phyloP scores from a whole-genome alignment of 2,113 vertebrate species.

The Lophius piscatorius region DNA sequence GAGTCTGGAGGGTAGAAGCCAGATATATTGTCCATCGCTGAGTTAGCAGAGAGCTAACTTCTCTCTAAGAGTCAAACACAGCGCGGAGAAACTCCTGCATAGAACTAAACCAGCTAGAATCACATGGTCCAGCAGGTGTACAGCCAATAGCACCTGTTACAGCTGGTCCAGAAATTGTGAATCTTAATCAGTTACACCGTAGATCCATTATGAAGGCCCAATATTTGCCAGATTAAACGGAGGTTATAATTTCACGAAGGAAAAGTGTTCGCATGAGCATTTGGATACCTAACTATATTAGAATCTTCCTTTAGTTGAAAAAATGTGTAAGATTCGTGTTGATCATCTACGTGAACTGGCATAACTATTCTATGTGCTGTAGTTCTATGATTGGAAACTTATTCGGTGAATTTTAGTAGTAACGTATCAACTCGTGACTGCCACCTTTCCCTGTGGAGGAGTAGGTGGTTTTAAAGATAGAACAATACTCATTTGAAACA shows the following conservation, averaged over 20 bases:
- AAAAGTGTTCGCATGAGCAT: too few species aligned
- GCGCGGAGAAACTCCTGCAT: not conserved
- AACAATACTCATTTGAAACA: not conserved
- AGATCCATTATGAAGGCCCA: too few species aligned
- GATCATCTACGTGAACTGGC: not conserved
- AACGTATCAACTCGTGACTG: constrained; percentile 5
- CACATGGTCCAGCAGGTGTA: not conserved
- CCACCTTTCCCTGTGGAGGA: constrained; percentile 36
- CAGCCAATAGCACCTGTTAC: not conserved
- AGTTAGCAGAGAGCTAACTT: constrained; percentile 45
- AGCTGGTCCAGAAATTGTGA: too few species aligned
- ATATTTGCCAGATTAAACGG: too few species aligned
- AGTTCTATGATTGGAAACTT: constrained; percentile 14
- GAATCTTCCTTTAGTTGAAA: too few species aligned
- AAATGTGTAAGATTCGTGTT: too few species aligned
- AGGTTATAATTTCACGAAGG: too few species aligned
- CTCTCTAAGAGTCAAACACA: constrained; percentile 7
- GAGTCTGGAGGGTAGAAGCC: not conserved
- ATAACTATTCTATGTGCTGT: constrained; percentile 1
- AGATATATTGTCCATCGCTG: constrained; percentile 51
- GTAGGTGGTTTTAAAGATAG: not conserved
- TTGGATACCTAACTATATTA: too few species aligned
- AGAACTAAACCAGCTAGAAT: constrained; percentile 26
- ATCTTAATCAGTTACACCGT: too few species aligned
- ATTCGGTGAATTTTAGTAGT: not conserved